Evolutionary conservation across 2,113 vertebrate genomes (phyloP).

Genomic region (Grantiella picta): DNA sequence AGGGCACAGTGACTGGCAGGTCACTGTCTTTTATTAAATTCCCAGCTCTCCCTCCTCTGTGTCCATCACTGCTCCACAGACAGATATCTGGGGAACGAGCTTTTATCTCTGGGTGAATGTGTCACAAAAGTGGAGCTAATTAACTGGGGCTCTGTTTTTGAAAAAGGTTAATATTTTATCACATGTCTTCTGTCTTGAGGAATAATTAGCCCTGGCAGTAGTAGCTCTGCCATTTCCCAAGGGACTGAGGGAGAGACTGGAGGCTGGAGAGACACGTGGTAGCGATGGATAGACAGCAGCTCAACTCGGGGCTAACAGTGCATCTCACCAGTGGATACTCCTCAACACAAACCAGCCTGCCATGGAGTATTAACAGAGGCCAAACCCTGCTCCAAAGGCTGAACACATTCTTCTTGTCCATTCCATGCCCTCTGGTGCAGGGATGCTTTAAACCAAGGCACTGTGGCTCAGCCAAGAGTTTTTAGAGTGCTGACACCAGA

Average conservation of each 20-base stretch:
- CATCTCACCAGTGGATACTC: neutral
- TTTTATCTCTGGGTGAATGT: slow-evolving; percentile 21
- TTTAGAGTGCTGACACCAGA: fast-evolving
- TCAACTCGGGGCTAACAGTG: neutral
- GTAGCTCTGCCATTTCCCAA: neutral
- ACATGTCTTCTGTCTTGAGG: slow-evolving; percentile 30
- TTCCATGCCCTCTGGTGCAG: neutral
- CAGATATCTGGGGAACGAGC: neutral
- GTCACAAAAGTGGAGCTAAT: slow-evolving; percentile 30
- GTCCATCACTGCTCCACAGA: neutral
- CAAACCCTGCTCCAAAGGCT: neutral
- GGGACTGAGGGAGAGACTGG: neutral
- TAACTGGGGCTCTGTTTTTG: slow-evolving; percentile 47
- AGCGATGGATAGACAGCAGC: neutral
- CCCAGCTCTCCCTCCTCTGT: neutral
- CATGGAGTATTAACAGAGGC: neutral
- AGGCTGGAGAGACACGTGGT: neutral
- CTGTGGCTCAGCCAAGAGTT: neutral
- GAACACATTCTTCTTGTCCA: neutral
- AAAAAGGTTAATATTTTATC: slow-evolving; percentile 66
- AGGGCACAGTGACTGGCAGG: neutral
- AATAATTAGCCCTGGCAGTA: slow-evolving; percentile 53
- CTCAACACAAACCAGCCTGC: neutral
- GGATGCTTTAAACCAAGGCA: neutral
- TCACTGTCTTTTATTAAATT: slow-evolving; percentile 3